phyloP scores from a whole-genome alignment of 2,888 invertebrate species.

The Minunthozetes semirufus region DNA sequence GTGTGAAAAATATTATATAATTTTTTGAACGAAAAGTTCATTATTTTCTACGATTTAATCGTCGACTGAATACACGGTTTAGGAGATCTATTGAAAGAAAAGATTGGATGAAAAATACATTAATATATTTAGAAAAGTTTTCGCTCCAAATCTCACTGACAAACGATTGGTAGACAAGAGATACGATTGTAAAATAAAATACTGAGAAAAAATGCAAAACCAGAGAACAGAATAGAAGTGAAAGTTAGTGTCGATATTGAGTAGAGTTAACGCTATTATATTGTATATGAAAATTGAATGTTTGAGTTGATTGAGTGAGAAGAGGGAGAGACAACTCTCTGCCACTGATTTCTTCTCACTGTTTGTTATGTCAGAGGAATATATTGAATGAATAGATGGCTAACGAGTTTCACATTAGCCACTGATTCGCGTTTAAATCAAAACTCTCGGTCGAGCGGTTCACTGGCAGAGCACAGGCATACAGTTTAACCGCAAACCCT shows the following conservation, averaged over 20 bases:
- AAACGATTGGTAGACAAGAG: background rate
- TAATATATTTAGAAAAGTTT: background rate
- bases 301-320: constrained; percentile 20
- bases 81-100: background rate
- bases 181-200: constrained; percentile 8
- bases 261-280: constrained; percentile 24
- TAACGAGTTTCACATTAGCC: constrained; percentile 25
- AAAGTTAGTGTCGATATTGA: background rate
- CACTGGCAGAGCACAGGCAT: background rate
- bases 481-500: constrained; percentile 3
- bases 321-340: background rate
- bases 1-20: no score
- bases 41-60: no score
- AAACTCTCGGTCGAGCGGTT: constrained; percentile 14
- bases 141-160: constrained; percentile 14
- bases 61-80: no score
- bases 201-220: constrained; percentile 1
- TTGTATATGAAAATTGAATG: constrained; percentile 10
- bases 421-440: constrained; percentile 18
- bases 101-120: background rate
- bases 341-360: background rate
- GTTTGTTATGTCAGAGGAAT: background rate
- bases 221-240: background rate
- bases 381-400: constrained; percentile 6
- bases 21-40: no score